Base-by-base conservation (phyloP, 1,140 invertebrate genomes). In the Panagrolaimus sp. region DNA sequence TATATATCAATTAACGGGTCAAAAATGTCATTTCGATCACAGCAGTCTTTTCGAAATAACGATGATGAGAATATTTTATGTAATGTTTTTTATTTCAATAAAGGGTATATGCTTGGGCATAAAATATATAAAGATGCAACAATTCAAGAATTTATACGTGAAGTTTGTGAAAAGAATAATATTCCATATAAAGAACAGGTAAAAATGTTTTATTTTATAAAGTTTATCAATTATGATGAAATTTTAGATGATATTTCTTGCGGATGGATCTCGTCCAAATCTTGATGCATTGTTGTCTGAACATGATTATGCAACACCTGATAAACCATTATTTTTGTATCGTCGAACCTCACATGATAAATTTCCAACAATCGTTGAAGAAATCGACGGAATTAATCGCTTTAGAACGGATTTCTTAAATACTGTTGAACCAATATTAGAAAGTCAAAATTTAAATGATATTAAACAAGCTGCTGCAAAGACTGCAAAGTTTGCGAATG, bases 321-420 rank as follows among this genome's bases (percentile, higher is more conserved):
- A 58, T 58, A 58, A 58, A 26, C 52, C 52, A 58, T 58, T 58
- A 21, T 58, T 26, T 28, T 21, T 58, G 17, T 58, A 58, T 58
- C 52, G 28, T 28, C 52, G 52, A 38, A 38, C 2, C 7, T 38
- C 7, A 1, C 28, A n/a, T 21, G 52, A 21, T 5, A 21, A 12
- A 21, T 10, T 10, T 28, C 10, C 52, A 26, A 21, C 10, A 12
- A 58, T 8, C 1, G 28, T 58, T 21, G 28, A 58, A 28, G 52
- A 58, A 28, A 58, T 58, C 15, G 52, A 58, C 14, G 52, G 52
- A 8, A 58, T 58, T 28, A n/a, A 58, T 58, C 52, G 52, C 14
- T 14, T 21, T 38, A 2, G 17, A 12, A 26, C 52, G 5, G 15
- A 1, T 4, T 12, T 58, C 17, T 21, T 21, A 10, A 58, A 24